Evolutionary conservation across 1,140 invertebrate species (phyloP).

Genomic region (Acyrthosiphon pisum): DNA sequence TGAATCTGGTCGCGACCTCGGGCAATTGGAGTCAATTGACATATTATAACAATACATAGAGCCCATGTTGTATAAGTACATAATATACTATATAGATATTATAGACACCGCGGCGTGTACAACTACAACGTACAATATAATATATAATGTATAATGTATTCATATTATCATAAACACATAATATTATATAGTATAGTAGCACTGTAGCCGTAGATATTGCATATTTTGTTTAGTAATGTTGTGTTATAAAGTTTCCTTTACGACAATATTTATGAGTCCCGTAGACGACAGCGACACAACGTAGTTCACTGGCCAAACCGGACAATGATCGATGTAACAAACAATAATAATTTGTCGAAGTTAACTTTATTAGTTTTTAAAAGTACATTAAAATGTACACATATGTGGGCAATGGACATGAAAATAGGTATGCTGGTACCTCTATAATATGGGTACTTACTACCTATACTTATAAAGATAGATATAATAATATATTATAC

Average conservation of each 20-base stretch:
- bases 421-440: background rate
- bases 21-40: constrained; percentile 51
- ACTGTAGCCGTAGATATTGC: background rate
- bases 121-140: background rate
- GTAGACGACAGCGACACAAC: background rate
- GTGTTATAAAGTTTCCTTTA: constrained; percentile 8
- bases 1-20: constrained; percentile 40
- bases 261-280: background rate
- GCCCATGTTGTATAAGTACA: background rate
- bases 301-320: background rate
- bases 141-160: background rate
- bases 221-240: background rate
- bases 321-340: background rate
- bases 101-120: background rate
- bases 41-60: background rate
- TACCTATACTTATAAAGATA: background rate
- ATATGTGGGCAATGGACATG: background rate
- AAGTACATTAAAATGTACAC: background rate
- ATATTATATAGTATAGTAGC: background rate
- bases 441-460: background rate
- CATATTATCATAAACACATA: background rate
- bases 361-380: background rate
- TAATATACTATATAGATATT: background rate
- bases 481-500: background rate
- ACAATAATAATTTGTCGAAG: background rate